Conservation (phyloP, 2,113 vertebrate genomes). For the Hippopotamus amphibius region DNA sequence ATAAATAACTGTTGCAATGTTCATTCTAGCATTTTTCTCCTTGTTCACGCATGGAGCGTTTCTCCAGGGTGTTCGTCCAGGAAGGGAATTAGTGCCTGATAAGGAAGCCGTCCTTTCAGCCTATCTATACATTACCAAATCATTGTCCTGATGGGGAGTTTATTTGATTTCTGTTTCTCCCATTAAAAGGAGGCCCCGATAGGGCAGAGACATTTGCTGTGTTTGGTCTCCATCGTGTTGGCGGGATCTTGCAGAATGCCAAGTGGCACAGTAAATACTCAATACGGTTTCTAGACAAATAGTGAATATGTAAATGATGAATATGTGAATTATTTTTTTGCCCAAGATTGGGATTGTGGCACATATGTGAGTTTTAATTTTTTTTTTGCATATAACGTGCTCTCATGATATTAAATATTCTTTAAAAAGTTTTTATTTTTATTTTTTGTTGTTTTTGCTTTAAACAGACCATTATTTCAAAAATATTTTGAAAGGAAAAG, state of each 20-base stretch:
- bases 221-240: neutral
- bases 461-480: neutral
- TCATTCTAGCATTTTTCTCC: neutral
- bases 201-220: neutral
- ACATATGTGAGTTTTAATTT: neutral
- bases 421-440: neutral
- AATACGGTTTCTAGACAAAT: neutral
- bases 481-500: neutral
- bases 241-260: neutral
- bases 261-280: too few species aligned
- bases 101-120: neutral
- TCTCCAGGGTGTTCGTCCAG: neutral
- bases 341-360: neutral
- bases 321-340: neutral
- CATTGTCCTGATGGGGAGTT: accelerated
- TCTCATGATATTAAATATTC: neutral
- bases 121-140: accelerated
- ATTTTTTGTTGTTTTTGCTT: neutral
- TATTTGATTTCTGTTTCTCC: neutral
- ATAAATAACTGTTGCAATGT: neutral
- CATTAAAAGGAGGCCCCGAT: neutral
- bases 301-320: neutral
- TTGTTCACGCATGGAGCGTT: neutral
- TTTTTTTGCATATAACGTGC: neutral
- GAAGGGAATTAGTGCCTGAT: neutral